Evolutionary conservation across 2,888 invertebrate species (phyloP).

Genomic region (Lordiphosa fenestrarum): DNA sequence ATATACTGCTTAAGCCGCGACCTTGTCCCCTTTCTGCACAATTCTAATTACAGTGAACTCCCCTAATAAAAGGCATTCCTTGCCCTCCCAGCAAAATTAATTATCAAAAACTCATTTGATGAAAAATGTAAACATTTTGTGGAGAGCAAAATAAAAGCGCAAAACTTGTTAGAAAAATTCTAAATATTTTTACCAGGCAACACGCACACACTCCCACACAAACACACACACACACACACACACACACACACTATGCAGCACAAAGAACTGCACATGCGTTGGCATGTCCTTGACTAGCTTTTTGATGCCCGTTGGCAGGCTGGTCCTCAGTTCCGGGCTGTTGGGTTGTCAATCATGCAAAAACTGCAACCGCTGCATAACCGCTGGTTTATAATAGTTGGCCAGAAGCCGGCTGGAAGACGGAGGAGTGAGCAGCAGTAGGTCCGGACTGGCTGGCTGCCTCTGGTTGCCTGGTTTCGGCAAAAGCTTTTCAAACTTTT

Average conservation of each 20-base stretch:
- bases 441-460: constrained; percentile 26
- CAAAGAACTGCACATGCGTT: constrained; percentile 34
- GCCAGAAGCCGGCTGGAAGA: constrained; percentile 22
- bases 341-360: constrained; percentile 71
- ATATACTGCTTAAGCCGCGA: background rate
- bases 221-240: constrained; percentile 14
- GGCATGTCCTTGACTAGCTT: constrained; percentile 60
- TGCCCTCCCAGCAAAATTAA: constrained; percentile 40
- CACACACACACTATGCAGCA: background rate
- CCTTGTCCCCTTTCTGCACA: constrained; percentile 3
- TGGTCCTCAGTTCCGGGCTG: constrained; percentile 48
- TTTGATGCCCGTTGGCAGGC: constrained; percentile 12
- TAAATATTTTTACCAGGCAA: constrained; percentile 28
- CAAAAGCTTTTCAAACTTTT: constrained; percentile 74
- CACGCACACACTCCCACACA: constrained; percentile 10
- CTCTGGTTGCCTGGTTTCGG: constrained; percentile 66
- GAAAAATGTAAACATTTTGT: constrained; percentile 37
- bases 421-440: background rate
- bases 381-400: constrained; percentile 66
- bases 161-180: constrained; percentile 30
- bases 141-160: constrained; percentile 13
- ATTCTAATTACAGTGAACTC: constrained; percentile 22
- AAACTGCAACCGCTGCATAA: constrained; percentile 70
- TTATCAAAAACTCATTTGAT: constrained; percentile 42
- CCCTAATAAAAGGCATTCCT: constrained; percentile 19